phyloP scores from a whole-genome alignment of 2,888 invertebrate species.

The Luffia ferchaultella region DNA sequence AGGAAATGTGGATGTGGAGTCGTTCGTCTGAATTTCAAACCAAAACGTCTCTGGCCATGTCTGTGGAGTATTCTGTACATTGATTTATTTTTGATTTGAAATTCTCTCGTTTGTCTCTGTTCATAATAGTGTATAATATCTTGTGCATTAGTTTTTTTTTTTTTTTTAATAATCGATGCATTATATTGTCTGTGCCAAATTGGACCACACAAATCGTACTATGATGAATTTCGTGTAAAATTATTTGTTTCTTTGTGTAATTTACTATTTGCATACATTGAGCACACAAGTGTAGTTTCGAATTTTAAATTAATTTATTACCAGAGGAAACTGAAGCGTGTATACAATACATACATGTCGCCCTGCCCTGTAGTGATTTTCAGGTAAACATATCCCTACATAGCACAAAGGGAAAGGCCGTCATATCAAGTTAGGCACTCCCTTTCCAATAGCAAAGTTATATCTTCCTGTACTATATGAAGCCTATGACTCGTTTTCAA shows the following conservation, averaged over 20 bases:
- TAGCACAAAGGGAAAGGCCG: conserved; percentile 26
- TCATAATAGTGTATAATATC: neutral
- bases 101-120: neutral
- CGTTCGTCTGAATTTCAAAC: neutral
- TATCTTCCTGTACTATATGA: too few species aligned
- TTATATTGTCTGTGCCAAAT: neutral
- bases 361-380: too few species aligned
- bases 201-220: neutral
- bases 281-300: too few species aligned
- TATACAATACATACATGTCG: too few species aligned
- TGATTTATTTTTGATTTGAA: neutral
- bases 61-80: neutral
- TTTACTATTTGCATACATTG: too few species aligned
- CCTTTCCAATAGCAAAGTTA: neutral
- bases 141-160: neutral
- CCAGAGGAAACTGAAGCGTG: too few species aligned
- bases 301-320: too few species aligned
- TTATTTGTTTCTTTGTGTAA: too few species aligned
- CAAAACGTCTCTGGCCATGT: neutral
- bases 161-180: neutral
- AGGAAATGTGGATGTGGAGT: conserved; percentile 22
- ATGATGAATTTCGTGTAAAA: too few species aligned
- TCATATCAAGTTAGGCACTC: neutral
- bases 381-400: conserved; percentile 14
- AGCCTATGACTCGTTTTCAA: conserved; percentile 63